Percentiles rank a stretch among this genome's conserved stretches.
phyloP scores from a whole-genome alignment of 2,113 vertebrate genomes.

The Phylloscopus trochiloides region DNA sequence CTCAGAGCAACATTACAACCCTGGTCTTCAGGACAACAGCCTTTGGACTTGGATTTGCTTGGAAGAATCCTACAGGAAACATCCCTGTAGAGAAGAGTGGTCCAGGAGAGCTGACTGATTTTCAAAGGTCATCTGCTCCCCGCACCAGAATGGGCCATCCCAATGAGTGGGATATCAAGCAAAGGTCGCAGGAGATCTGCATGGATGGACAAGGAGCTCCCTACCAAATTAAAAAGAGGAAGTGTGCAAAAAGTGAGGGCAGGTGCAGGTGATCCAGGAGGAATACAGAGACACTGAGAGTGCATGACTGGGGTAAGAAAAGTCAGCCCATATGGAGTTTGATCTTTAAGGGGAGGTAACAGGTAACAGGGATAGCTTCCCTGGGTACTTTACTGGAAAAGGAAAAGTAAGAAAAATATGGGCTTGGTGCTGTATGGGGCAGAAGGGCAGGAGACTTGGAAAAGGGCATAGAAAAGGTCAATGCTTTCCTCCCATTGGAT shows the following conservation, averaged over 20 bases:
- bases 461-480: neutral
- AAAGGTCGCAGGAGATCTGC: neutral
- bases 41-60: neutral
- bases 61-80: neutral
- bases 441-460: neutral
- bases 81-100: neutral
- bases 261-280: neutral
- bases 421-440: neutral
- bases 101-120: neutral
- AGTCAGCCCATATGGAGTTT: neutral
- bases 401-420: neutral
- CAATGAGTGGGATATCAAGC: neutral
- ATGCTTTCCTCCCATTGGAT: neutral
- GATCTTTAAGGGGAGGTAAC: neutral
- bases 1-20: neutral
- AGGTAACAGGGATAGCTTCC: neutral
- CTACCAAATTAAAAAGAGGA: neutral
- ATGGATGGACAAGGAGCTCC: neutral
- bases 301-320: neutral
- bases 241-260: neutral
- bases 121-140: neutral
- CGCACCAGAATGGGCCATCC: neutral
- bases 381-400: neutral
- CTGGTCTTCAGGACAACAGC: neutral
- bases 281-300: neutral